phyloP scores from a whole-genome alignment of 2,888 invertebrate species.

The Nephrotoma appendiculata region DNA sequence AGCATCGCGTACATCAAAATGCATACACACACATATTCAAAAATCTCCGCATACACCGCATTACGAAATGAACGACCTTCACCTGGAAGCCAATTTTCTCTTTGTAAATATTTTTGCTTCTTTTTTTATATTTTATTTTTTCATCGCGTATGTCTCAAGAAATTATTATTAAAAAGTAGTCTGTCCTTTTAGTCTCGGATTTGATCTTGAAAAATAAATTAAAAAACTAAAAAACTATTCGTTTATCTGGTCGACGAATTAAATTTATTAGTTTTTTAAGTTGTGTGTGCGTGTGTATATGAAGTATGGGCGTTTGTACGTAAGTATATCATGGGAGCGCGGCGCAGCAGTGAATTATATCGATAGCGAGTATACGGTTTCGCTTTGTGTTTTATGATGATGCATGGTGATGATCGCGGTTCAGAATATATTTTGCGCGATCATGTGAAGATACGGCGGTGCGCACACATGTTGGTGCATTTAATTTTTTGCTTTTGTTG shows the following conservation, averaged over 20 bases:
- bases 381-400: not conserved
- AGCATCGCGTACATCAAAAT: not conserved
- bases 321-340: not conserved
- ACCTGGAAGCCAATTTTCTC: constrained; percentile 4
- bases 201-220: not conserved
- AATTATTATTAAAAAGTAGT: not conserved
- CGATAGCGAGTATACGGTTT: not conserved
- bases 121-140: not conserved
- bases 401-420: not conserved
- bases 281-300: not conserved
- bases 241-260: not conserved
- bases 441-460: not conserved
- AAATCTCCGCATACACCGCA: not conserved
- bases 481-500: not conserved
- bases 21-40: not conserved
- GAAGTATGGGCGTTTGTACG: not conserved
- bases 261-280: not conserved
- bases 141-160: not conserved
- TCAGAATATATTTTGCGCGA: not conserved
- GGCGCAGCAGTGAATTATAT: not conserved
- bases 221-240: not conserved
- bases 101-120: not conserved
- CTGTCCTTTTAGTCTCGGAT: constrained; percentile 2
- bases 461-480: not conserved
- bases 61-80: not conserved